phyloP scores from a whole-genome alignment of 2,888 invertebrate genomes.

The Eubasilissa splendida region DNA sequence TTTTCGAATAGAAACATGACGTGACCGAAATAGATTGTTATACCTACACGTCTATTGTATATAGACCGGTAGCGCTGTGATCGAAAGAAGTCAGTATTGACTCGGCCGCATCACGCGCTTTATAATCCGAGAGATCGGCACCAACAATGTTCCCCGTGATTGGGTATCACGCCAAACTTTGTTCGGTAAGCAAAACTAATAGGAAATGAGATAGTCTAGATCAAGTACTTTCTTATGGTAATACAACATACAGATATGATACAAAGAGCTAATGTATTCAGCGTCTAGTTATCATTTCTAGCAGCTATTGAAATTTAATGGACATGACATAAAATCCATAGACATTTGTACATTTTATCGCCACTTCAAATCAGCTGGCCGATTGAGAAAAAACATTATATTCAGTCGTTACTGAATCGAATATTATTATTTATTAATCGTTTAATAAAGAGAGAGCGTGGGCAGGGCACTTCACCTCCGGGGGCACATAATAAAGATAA shows the following conservation, averaged over 20 bases:
- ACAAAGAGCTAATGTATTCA: not conserved
- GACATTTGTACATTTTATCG: constrained; percentile 17
- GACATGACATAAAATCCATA: constrained; percentile 11
- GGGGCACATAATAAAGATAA: constrained; percentile 57
- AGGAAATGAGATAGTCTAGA: not conserved
- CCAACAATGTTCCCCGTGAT: constrained; percentile 9
- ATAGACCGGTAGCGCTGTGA: constrained; percentile 28
- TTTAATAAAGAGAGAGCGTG: constrained; percentile 57
- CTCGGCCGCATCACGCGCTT: constrained; percentile 25
- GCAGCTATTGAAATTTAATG: not conserved
- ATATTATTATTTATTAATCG: constrained; percentile 56
- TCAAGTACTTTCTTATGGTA: too few relatives aligned
- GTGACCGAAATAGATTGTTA: constrained; percentile 29
- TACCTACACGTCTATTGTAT: not conserved
- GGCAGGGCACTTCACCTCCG: constrained; percentile 53
- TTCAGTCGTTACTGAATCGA: constrained; percentile 33
- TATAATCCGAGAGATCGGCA: constrained; percentile 15
- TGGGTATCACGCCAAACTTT: not conserved
- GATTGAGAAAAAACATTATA: constrained; percentile 6
- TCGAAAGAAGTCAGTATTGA: constrained; percentile 37
- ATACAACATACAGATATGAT: not conserved
- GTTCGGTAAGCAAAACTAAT: constrained; percentile 4
- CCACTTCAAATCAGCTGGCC: constrained; percentile 19
- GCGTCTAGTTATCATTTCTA: too few relatives aligned
- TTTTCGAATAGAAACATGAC: not conserved